Percentiles rank a stretch among this genome's conserved stretches.
phyloP scores from a whole-genome alignment of 2,113 vertebrate species.

The Rhagologus leucostigma region DNA sequence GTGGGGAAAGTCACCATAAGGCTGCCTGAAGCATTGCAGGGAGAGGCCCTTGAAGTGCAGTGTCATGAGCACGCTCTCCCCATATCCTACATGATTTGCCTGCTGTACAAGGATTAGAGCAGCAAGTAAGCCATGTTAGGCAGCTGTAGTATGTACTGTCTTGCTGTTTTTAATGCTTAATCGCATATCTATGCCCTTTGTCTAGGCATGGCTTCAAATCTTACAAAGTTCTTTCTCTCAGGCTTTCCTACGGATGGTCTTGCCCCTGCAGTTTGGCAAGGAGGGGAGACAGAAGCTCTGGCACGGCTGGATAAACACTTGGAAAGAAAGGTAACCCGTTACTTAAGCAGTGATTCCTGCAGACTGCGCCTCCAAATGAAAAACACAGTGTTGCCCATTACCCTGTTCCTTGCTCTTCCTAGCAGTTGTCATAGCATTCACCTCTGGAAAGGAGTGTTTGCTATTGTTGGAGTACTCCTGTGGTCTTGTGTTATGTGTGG shows the following conservation, averaged over 20 bases:
- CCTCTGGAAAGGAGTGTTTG: not conserved
- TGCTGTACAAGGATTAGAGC: not conserved
- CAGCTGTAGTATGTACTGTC: not conserved
- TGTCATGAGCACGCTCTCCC: not conserved
- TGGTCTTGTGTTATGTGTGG: not conserved
- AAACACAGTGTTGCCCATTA: not conserved
- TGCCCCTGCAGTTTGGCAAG: constrained; percentile 84
- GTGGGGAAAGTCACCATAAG: not conserved
- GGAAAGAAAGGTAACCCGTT: constrained; percentile 85
- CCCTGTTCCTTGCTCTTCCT: not conserved
- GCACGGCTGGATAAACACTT: constrained; percentile 90
- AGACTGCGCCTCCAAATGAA: not conserved
- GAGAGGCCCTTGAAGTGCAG: not conserved
- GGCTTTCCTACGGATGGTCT: constrained; percentile 86
- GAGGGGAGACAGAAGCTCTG: constrained; percentile 91
- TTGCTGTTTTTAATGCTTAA: not conserved
- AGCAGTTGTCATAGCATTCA: not conserved
- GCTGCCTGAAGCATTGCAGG: not conserved
- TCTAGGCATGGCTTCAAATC: not conserved
- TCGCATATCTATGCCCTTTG: not conserved
- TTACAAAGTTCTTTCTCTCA: constrained; percentile 48
- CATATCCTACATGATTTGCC: not conserved
- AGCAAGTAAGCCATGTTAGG: not conserved
- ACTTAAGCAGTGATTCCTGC: not conserved
- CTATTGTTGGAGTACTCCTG: not conserved